These are phyloP conservation scores for Cuculus canorus DNA, from an alignment of 2,797 vertebrate genomes.

Conservation along the genomic window DNA sequence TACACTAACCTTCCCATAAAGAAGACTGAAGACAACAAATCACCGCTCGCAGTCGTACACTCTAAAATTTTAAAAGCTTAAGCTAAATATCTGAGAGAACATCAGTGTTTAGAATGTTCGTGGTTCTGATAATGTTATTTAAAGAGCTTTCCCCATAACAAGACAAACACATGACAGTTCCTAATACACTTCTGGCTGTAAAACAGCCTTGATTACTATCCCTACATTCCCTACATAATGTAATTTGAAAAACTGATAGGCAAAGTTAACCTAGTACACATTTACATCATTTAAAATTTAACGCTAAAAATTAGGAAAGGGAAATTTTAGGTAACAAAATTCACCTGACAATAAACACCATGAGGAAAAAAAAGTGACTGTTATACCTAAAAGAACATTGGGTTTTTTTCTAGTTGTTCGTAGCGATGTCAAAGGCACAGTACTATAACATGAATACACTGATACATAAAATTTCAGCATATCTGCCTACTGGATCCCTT, in stretches of 20 bases:
- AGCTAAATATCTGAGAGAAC: slow-evolving; percentile 9
- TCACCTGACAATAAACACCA: no score
- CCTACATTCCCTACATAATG: not conserved
- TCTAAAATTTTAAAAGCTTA: slow-evolving; percentile 7
- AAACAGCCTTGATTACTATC: not conserved
- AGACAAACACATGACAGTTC: not conserved
- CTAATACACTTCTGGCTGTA: not conserved
- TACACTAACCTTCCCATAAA: not conserved
- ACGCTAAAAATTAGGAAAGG: not conserved
- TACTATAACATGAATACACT: not conserved
- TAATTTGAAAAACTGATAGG: not conserved
- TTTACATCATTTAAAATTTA: not conserved
- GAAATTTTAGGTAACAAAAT: not conserved
- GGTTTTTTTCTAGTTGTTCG: not conserved
- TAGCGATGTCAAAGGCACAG: not conserved
- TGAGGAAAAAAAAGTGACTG: not conserved
- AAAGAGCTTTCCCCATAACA: not conserved
- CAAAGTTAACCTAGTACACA: not conserved
- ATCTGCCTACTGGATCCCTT: not conserved
- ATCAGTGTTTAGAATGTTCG: not conserved
- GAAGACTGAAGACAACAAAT: not conserved
- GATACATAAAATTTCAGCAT: not conserved
- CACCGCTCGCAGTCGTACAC: not conserved
- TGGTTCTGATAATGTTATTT: not conserved
- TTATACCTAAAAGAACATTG: not conserved